Percentiles rank a stretch among this genome's conserved stretches.
Evolutionary conservation across 2,113 vertebrate species (phyloP).

Genomic region (Lynx canadensis): DNA sequence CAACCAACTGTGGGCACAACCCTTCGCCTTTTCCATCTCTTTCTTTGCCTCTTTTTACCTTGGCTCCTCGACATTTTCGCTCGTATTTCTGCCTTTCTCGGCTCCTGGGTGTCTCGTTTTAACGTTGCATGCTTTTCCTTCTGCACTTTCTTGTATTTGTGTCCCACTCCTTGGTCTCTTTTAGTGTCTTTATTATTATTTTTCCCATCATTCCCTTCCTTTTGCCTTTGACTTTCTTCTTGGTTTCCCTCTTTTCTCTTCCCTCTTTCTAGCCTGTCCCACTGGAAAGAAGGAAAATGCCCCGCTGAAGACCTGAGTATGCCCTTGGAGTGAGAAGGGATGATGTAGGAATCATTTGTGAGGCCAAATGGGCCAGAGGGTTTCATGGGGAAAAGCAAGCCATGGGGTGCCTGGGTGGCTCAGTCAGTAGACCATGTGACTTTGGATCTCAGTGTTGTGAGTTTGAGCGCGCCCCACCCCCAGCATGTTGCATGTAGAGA

Average conservation of each 20-base stretch:
- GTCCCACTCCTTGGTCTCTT: neutral
- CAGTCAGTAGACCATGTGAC: too few species aligned
- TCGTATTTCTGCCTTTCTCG: neutral
- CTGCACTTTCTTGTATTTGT: neutral
- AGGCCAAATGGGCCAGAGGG: neutral
- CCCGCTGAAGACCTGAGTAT: neutral
- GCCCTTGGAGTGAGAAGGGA: neutral
- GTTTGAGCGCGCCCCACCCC: too few species aligned
- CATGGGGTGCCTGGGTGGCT: too few species aligned
- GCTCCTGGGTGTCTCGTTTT: neutral
- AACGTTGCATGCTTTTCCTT: neutral
- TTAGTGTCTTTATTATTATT: neutral
- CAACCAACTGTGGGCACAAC: neutral
- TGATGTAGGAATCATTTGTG: neutral
- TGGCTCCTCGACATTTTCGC: neutral
- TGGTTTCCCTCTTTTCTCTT: neutral
- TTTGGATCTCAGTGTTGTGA: too few species aligned
- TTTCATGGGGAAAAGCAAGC: neutral
- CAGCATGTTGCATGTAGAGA: too few species aligned
- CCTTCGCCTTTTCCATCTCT: neutral
- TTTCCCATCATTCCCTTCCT: neutral
- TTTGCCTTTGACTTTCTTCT: neutral
- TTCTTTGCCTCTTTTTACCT: neutral
- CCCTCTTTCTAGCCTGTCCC: neutral
- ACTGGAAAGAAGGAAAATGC: neutral